Evolutionary conservation across 1,140 invertebrate species (phyloP).

Genomic region (Harlomillsia oculata): DNA sequence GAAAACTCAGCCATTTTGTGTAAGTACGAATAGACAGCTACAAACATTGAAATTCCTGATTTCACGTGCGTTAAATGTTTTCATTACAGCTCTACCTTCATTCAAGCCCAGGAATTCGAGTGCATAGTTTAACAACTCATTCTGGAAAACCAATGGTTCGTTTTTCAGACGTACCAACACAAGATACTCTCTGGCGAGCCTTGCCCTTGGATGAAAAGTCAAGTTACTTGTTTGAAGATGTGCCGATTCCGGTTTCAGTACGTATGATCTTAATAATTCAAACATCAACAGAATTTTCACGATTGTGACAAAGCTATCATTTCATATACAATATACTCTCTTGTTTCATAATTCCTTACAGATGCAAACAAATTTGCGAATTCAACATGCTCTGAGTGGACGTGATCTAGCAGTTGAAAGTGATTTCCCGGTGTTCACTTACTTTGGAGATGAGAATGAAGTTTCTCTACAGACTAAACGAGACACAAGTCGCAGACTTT

Average conservation of each 20-base stretch:
- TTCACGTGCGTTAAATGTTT: not conserved
- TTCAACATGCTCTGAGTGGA: slow-evolving; percentile 30
- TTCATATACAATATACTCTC: not conserved
- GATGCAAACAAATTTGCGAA: slow-evolving; percentile 19
- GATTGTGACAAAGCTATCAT: not conserved
- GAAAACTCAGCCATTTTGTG: slow-evolving; percentile 27
- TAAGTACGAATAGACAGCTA: not conserved
- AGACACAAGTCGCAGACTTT: slow-evolving; percentile 7
- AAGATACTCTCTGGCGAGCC: slow-evolving; percentile 28
- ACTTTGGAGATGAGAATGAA: slow-evolving; percentile 31
- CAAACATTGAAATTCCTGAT: not conserved
- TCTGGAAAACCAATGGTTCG: slow-evolving; percentile 28
- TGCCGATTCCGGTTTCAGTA: slow-evolving; percentile 24
- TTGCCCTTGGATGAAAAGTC: slow-evolving; percentile 26
- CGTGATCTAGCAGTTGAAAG: slow-evolving; percentile 24
- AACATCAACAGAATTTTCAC: not conserved
- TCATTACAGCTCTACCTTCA: slow-evolving; percentile 25
- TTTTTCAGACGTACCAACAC: slow-evolving; percentile 25
- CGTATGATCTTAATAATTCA: too few relatives aligned
- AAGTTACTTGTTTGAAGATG: too few relatives aligned
- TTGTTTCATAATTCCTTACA: not conserved
- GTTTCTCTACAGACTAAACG: slow-evolving; percentile 28
- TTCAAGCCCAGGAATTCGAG: slow-evolving; percentile 24
- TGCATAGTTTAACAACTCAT: slow-evolving; percentile 22
- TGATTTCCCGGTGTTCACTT: slow-evolving; percentile 22